Evolutionary conservation across 2,888 invertebrate genomes (phyloP).

Genomic region (Lampropteryx suffumata): DNA sequence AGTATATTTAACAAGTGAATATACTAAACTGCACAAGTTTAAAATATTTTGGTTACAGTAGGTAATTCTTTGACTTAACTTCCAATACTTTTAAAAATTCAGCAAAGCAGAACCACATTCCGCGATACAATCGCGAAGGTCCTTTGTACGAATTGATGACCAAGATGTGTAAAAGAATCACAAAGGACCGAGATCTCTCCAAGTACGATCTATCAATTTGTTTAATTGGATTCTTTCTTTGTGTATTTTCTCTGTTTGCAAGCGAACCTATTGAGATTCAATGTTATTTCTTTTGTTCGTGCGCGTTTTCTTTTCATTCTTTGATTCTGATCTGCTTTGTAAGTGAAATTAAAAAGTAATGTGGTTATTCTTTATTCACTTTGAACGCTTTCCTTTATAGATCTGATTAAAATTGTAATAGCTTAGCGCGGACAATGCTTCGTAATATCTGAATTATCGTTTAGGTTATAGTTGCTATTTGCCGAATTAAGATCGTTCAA

Average conservation of each 20-base stretch:
- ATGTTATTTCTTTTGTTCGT: conserved; percentile 61
- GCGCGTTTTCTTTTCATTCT: conserved; percentile 29
- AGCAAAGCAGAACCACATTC: conserved; percentile 30
- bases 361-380: conserved; percentile 14
- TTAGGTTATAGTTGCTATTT: too few species aligned
- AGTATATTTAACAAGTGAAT: too few species aligned
- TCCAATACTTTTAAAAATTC: conserved; percentile 13
- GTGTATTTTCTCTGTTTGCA: conserved; percentile 63
- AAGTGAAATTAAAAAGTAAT: conserved; percentile 24
- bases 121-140: conserved; percentile 57
- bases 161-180: conserved; percentile 60
- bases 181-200: conserved; percentile 57
- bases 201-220: conserved; percentile 73
- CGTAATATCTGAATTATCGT: too few species aligned
- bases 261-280: conserved; percentile 66
- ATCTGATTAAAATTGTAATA: too few species aligned
- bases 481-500: too few species aligned
- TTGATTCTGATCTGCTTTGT: conserved; percentile 31
- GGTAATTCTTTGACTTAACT: not conserved
- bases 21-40: too few species aligned
- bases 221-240: conserved; percentile 77
- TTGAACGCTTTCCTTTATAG: not conserved
- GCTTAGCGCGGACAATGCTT: too few species aligned
- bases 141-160: conserved; percentile 65
- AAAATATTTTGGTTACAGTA: too few species aligned